Percentiles rank a stretch among this genome's conserved stretches.
Evolutionary conservation across 2,797 vertebrate species (phyloP).

Genomic region (Furcifer pardalis): DNA sequence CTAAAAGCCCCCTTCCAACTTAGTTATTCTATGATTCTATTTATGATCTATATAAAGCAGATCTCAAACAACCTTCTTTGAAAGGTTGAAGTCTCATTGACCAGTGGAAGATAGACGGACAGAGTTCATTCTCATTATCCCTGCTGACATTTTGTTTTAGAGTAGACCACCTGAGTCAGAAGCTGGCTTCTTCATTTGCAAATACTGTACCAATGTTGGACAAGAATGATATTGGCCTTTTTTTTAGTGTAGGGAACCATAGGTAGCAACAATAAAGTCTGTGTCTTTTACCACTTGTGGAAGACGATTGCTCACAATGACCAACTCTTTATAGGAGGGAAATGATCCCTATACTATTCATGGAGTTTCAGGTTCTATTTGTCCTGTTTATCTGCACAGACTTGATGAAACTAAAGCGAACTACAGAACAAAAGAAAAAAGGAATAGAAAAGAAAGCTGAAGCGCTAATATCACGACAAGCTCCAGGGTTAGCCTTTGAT

Average conservation of each 20-base stretch:
- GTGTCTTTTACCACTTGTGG: neutral
- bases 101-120: neutral
- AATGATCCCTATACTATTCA: accelerated
- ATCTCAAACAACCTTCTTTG: neutral
- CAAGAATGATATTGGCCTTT: neutral
- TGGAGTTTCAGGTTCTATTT: neutral
- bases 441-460: constrained; percentile 71
- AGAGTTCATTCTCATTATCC: neutral
- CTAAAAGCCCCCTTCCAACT: too few relatives aligned
- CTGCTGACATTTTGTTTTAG: neutral
- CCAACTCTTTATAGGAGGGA: neutral
- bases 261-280: neutral
- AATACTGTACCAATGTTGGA: neutral
- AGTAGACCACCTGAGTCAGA: neutral
- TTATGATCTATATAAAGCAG: neutral
- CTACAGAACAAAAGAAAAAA: constrained; percentile 49
- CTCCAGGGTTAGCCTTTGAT: constrained; percentile 88
- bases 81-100: neutral
- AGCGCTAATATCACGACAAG: constrained; percentile 75
- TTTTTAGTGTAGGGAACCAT: neutral
- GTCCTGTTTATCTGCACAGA: constrained; percentile 73
- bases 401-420: constrained; percentile 84
- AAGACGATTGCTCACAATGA: neutral
- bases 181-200: neutral
- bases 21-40: too few relatives aligned